Evolutionary conservation across 2,797 vertebrate genomes (phyloP).

Genomic region (Gila robusta): DNA sequence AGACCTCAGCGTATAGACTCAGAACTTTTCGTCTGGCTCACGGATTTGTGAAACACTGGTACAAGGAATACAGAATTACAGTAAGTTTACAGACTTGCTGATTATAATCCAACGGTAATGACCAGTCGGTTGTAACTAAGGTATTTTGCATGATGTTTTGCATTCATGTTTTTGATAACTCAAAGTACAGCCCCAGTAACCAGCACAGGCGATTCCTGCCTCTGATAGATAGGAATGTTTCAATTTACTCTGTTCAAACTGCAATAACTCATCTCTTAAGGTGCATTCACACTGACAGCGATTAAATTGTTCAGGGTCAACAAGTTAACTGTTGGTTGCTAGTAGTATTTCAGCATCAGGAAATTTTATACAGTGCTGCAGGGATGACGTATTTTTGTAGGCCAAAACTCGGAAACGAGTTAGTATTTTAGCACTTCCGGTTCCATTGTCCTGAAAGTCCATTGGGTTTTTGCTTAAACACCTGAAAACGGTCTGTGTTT

Average conservation of each 20-base stretch:
- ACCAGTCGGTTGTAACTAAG: not conserved
- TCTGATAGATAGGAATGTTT: conserved; percentile 1
- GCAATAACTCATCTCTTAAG: conserved; percentile 28
- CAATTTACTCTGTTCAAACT: conserved; percentile 5
- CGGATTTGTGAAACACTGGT: conserved; percentile 11
- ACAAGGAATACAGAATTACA: conserved; percentile 29
- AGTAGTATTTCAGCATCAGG: not conserved
- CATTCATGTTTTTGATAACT: not conserved
- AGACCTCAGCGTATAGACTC: conserved; percentile 29
- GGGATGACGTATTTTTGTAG: not conserved
- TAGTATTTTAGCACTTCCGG: not conserved
- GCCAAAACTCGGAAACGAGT: not conserved
- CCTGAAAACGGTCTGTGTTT: not conserved
- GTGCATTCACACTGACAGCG: conserved; percentile 13
- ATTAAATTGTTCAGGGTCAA: not conserved
- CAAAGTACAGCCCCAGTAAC: conserved; percentile 13
- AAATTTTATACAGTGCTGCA: not conserved
- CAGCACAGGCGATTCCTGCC: conserved; percentile 3
- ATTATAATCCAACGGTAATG: conserved; percentile 3
- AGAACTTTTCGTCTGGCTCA: conserved; percentile 1
- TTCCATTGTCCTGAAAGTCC: not conserved
- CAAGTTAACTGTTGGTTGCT: not conserved
- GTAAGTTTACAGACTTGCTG: conserved; percentile 24
- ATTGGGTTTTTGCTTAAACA: not conserved
- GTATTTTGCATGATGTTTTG: conserved; percentile 40